A percentile compares a stretch with the other conserved stretches of the same genome.
These are phyloP conservation scores for Enteromius mattozi DNA, from an alignment of 2,797 vertebrate species.

Conservation along the genomic window DNA sequence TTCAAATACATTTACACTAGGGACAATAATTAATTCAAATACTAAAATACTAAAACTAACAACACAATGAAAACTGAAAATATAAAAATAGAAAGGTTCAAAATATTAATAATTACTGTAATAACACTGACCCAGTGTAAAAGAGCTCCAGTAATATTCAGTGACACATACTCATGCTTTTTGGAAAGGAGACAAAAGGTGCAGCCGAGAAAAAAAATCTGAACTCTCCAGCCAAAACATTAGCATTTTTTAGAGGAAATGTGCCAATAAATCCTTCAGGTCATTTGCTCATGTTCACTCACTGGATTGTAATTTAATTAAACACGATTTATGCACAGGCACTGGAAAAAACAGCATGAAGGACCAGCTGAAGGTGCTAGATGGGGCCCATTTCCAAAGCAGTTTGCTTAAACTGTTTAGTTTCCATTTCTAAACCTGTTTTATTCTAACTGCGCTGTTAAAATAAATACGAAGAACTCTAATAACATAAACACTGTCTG, in stretches of 20 bases:
- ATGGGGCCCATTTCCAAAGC: constrained; percentile 4
- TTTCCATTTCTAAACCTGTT: neutral
- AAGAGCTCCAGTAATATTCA: neutral
- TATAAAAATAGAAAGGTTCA: neutral
- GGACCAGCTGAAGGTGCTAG: neutral
- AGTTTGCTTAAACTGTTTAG: neutral
- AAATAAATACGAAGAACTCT: neutral
- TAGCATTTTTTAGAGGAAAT: neutral
- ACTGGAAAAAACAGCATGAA: constrained; percentile 11
- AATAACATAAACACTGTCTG: neutral
- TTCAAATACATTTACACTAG: no score
- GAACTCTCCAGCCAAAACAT: neutral
- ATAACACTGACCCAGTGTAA: neutral
- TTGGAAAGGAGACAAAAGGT: neutral
- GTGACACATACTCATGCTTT: neutral
- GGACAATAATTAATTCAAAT: no score
- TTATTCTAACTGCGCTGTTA: neutral
- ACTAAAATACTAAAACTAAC: neutral
- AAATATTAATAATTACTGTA: neutral
- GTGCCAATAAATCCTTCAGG: constrained; percentile 12
- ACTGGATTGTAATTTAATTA: constrained; percentile 31
- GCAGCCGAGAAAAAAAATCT: neutral
- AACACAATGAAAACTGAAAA: neutral
- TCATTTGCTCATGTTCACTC: neutral
- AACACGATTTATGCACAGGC: constrained; percentile 31